These are phyloP conservation scores for Psilopsiagon aymara DNA, from an alignment of 2,113 vertebrate genomes.

Conservation along the genomic window DNA sequence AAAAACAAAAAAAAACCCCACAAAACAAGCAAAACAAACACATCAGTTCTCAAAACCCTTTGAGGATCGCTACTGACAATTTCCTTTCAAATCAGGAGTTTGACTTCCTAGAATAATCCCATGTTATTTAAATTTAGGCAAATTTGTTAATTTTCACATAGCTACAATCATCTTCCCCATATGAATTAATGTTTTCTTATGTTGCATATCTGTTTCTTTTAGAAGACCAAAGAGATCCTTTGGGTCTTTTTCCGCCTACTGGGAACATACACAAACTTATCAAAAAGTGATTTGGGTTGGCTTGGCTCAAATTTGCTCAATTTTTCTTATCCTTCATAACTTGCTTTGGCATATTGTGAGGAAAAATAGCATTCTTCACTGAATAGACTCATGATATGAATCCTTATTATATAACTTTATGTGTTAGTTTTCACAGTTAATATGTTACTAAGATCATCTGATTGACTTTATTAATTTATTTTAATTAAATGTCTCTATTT, in stretches of 20 bases:
- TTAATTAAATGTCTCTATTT: background rate
- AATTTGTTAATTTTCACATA: slow-evolving; percentile 41
- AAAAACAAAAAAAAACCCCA: too few relatives aligned
- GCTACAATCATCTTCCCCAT: background rate
- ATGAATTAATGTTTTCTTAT: background rate
- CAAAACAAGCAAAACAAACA: background rate
- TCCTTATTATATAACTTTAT: background rate
- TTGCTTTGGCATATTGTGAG: background rate
- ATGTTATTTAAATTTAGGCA: background rate
- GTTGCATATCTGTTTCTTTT: slow-evolving; percentile 16
- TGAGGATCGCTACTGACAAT: background rate
- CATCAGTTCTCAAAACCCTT: background rate
- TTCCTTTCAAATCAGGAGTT: background rate
- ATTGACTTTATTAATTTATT: background rate
- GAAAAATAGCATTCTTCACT: background rate
- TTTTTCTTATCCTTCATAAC: background rate
- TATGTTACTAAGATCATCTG: background rate
- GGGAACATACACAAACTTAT: background rate
- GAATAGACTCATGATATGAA: background rate
- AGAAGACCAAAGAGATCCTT: background rate
- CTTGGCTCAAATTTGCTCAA: background rate
- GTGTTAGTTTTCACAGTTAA: slow-evolving; percentile 3
- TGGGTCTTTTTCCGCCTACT: background rate
- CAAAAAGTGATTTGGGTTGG: background rate
- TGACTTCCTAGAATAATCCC: background rate